Percentiles rank a stretch among this genome's conserved stretches.
phyloP scores from a whole-genome alignment of 2,113 vertebrate genomes.

The Thryonomys swinderianus region DNA sequence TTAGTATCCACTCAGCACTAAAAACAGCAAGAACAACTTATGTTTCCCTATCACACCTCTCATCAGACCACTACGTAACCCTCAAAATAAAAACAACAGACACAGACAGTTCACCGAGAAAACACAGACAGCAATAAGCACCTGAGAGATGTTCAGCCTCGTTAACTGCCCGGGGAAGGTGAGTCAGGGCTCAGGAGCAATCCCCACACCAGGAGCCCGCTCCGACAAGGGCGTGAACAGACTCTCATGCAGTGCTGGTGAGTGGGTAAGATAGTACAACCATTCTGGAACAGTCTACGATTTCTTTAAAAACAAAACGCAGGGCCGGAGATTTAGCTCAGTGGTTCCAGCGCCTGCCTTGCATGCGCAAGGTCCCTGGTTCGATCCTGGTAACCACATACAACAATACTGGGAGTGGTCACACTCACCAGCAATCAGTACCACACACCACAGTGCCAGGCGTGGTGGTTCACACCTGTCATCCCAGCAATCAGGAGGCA shows the following conservation, averaged over 20 bases:
- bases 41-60: not conserved
- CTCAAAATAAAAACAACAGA: not conserved
- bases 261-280: not conserved
- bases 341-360: no score
- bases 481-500: no score
- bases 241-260: not conserved
- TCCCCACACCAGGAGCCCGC: not conserved
- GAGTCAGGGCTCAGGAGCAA: not conserved
- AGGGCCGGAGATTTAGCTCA: no score
- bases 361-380: no score
- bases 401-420: no score
- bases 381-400: no score
- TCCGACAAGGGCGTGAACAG: not conserved
- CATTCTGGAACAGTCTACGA: not conserved
- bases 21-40: not conserved
- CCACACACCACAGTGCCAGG: no score
- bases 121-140: not conserved
- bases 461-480: no score
- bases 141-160: not conserved
- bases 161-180: not conserved
- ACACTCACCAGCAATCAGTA: no score
- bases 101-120: not conserved
- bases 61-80: not conserved
- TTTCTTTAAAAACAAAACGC: constrained; percentile 18
- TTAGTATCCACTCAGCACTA: not conserved